phyloP scores from a whole-genome alignment of 2,797 vertebrate genomes.

The Onychomys torridus region DNA sequence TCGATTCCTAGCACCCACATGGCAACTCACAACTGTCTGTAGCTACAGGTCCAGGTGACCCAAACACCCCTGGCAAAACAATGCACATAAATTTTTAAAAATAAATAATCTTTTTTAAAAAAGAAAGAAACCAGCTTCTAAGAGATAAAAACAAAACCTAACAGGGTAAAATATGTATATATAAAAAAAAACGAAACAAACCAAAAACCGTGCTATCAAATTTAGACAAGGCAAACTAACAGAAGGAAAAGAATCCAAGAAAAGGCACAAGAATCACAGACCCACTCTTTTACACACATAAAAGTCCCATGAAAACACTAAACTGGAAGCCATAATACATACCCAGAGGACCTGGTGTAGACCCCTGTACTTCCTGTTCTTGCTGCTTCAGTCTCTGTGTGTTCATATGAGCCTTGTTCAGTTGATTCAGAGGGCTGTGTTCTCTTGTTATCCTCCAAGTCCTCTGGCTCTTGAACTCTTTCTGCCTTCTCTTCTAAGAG shows the following conservation, averaged over 20 bases:
- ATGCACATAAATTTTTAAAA: too few relatives aligned
- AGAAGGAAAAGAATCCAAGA: not conserved
- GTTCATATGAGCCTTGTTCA: not conserved
- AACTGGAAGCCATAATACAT: not conserved
- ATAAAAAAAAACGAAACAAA: too few relatives aligned
- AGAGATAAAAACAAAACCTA: not conserved
- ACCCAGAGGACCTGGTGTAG: not conserved
- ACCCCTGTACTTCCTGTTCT: too few relatives aligned
- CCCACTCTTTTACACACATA: not conserved
- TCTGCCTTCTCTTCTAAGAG: too few relatives aligned
- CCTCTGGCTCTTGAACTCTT: not conserved
- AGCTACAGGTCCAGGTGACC: too few relatives aligned
- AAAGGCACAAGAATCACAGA: not conserved
- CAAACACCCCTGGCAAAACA: too few relatives aligned
- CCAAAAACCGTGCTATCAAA: not conserved
- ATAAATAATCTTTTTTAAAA: too few relatives aligned
- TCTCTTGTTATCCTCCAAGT: not conserved
- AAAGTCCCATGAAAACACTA: not conserved
- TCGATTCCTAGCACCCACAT: too few relatives aligned
- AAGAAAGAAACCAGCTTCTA: not conserved
- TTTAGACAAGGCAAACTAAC: not conserved
- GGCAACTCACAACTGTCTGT: too few relatives aligned
- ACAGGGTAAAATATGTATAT: not conserved
- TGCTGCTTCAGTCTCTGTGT: not conserved
- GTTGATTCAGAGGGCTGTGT: not conserved